These are phyloP conservation scores for Lontra canadensis DNA, from an alignment of 2,113 vertebrate genomes.

Conservation along the genomic window DNA sequence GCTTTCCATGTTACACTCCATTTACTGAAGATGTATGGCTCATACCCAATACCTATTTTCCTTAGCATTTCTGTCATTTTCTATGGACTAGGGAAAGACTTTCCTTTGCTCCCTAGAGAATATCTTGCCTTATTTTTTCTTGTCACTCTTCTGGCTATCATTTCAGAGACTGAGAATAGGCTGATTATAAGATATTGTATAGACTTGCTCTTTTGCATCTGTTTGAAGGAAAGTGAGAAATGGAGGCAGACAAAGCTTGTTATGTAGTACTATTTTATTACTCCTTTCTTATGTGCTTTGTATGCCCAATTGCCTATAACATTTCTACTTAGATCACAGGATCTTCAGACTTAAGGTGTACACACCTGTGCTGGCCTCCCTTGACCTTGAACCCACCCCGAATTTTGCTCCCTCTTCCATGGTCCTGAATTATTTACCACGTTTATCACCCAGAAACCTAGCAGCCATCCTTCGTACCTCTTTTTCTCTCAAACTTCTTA, in stretches of 20 bases:
- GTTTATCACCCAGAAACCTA: neutral
- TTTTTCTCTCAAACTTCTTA: neutral
- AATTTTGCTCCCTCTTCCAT: neutral
- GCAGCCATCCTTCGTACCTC: neutral
- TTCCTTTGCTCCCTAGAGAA: neutral
- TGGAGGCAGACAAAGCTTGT: neutral
- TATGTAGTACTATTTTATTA: neutral
- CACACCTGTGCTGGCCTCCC: neutral
- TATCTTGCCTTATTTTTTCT: neutral
- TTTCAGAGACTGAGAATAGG: neutral
- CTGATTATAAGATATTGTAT: neutral
- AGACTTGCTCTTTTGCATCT: conserved; percentile 8
- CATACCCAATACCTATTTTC: neutral
- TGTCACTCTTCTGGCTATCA: neutral
- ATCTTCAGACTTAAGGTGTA: neutral
- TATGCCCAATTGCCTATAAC: neutral
- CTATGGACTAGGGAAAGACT: neutral
- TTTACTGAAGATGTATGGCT: neutral
- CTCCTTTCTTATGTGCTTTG: neutral
- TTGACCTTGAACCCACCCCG: neutral
- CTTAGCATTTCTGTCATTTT: conserved; percentile 29
- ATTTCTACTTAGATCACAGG: neutral
- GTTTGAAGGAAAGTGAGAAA: neutral
- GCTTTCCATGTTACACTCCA: neutral
- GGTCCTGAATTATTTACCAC: neutral